Evolutionary conservation across 2,888 invertebrate species (phyloP).

Genomic region (Muscina levida): DNA sequence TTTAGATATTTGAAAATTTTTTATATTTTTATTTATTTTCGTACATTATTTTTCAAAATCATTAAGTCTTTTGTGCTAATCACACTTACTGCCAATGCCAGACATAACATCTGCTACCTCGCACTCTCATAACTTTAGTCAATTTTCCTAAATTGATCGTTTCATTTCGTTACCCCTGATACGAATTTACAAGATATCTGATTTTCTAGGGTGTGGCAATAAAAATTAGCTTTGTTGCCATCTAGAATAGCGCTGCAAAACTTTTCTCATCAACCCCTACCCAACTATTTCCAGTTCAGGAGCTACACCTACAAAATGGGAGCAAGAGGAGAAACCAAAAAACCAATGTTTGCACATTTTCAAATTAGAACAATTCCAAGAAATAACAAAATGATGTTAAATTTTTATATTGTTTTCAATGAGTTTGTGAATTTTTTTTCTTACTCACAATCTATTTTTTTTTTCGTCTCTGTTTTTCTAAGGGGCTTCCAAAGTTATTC

Average conservation of each 20-base stretch:
- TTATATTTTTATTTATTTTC: too few relatives aligned
- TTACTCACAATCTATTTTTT: not conserved
- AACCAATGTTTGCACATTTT: constrained; percentile 22
- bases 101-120: too few relatives aligned
- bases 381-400: constrained; percentile 39
- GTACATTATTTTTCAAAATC: too few relatives aligned
- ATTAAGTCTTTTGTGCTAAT: too few relatives aligned
- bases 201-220: constrained; percentile 3
- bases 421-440: constrained; percentile 7
- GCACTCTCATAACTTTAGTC: too few relatives aligned
- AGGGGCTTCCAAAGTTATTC: not conserved
- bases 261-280: constrained; percentile 22
- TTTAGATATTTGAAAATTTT: too few relatives aligned
- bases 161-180: too few relatives aligned
- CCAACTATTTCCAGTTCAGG: too few relatives aligned
- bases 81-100: too few relatives aligned
- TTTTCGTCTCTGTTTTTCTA: not conserved
- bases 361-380: constrained; percentile 40
- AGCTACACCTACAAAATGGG: not conserved
- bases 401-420: constrained; percentile 38
- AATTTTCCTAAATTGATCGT: too few relatives aligned
- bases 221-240: constrained; percentile 24
- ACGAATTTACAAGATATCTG: too few relatives aligned
- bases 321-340: not conserved
- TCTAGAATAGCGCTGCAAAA: not conserved